Conservation (phyloP, 2,888 invertebrate species). For the Mythimna pallens region DNA sequence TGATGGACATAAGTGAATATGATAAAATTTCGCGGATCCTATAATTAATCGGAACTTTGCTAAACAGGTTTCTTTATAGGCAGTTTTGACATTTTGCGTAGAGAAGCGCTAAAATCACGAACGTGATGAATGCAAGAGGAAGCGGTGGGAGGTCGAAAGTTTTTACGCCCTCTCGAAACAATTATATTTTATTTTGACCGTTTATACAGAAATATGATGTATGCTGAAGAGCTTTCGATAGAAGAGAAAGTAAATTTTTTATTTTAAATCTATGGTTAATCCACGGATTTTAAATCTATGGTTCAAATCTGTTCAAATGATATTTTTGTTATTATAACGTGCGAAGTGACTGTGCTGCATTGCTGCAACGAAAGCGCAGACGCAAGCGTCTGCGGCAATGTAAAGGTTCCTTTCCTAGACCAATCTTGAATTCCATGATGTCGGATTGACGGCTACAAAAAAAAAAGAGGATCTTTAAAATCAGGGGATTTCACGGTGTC, state of each 20-base stretch:
- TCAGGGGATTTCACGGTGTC: too few species aligned
- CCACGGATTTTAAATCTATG: too few species aligned
- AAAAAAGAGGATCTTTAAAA: background rate
- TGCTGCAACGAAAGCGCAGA: background rate
- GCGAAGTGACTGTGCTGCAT: background rate
- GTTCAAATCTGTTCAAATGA: background rate
- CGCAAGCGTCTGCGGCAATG: background rate
- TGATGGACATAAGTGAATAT: background rate
- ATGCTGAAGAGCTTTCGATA: background rate
- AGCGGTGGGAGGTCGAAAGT: background rate
- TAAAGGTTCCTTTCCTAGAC: background rate
- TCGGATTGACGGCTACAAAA: background rate
- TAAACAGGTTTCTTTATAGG: background rate
- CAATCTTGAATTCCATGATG: background rate
- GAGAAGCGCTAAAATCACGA: background rate
- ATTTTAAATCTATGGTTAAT: too few species aligned
- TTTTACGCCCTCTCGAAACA: background rate
- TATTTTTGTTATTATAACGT: background rate
- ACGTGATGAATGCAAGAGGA: background rate
- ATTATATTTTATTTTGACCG: background rate
- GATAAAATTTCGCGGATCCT: background rate
- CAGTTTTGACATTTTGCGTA: background rate
- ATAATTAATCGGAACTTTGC: background rate
- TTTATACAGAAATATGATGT: background rate
- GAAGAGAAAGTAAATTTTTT: too few species aligned